phyloP scores from a whole-genome alignment of 2,888 invertebrate genomes.

The Diadegma fenestrale region DNA sequence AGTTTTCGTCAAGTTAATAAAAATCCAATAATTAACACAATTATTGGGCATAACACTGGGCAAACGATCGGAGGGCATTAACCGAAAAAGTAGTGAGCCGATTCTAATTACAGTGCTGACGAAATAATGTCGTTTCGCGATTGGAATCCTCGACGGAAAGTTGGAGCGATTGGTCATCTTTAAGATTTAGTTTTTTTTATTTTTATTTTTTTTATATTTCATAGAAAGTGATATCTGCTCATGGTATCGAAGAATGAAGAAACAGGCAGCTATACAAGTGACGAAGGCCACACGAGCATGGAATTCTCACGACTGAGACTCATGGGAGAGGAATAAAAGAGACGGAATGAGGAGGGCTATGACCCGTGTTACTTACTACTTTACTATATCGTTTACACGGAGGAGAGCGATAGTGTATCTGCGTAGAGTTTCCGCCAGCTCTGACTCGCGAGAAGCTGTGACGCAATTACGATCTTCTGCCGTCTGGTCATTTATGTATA shows the following conservation, averaged over 20 bases:
- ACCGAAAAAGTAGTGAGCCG: not conserved
- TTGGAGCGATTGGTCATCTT: constrained; percentile 15
- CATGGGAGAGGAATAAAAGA: constrained; percentile 40
- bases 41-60: not conserved
- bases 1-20: not conserved
- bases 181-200: constrained; percentile 1
- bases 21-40: not conserved
- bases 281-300: constrained; percentile 43
- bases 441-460: constrained; percentile 65
- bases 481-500: constrained; percentile 59
- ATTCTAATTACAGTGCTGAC: constrained; percentile 2
- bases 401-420: constrained; percentile 79
- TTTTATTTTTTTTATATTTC: constrained; percentile 49
- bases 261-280: constrained; percentile 15
- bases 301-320: constrained; percentile 25
- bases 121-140: constrained; percentile 1
- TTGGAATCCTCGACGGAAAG: constrained; percentile 26
- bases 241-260: constrained; percentile 23
- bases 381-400: constrained; percentile 69
- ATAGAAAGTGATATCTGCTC: constrained; percentile 63
- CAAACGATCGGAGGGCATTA: not conserved
- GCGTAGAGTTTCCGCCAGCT: constrained; percentile 71
- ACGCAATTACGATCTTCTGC: constrained; percentile 76
- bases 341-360: constrained; percentile 73
- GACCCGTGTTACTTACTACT: constrained; percentile 74